Conservation (phyloP, 2,888 invertebrate genomes). For the Alsophila aescularia region DNA sequence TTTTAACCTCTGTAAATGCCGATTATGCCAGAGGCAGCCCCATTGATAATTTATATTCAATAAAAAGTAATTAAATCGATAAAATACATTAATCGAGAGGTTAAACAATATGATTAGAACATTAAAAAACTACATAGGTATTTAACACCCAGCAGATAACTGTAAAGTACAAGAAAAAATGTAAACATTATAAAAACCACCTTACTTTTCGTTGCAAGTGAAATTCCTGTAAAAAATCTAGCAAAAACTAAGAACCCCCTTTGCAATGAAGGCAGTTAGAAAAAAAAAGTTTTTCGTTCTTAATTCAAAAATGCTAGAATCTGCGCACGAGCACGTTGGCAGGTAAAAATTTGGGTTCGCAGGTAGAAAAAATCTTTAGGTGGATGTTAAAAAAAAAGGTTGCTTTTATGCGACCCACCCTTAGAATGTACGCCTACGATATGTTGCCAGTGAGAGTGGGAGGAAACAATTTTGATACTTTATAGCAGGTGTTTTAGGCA, state of each 20-base stretch:
- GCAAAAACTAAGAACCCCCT: slow-evolving; percentile 67
- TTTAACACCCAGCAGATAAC: slow-evolving; percentile 22
- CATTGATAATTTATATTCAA: no score
- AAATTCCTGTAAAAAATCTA: slow-evolving; percentile 73
- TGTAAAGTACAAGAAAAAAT: slow-evolving; percentile 41
- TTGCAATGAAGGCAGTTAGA: slow-evolving; percentile 46
- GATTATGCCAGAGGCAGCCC: no score
- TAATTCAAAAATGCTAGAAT: slow-evolving; percentile 67
- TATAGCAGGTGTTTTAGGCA: slow-evolving; percentile 9
- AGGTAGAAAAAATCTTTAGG: slow-evolving; percentile 81
- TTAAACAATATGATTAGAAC: no score
- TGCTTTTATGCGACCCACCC: slow-evolving; percentile 79
- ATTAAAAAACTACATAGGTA: neutral
- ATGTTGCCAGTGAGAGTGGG: slow-evolving; percentile 50
- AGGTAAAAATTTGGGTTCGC: slow-evolving; percentile 79
- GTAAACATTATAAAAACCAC: slow-evolving; percentile 71
- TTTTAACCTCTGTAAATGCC: no score
- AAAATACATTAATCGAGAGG: no score
- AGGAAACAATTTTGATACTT: slow-evolving; percentile 44
- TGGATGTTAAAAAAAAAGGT: slow-evolving; percentile 75
- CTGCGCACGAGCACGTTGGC: slow-evolving; percentile 69
- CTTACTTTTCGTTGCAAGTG: slow-evolving; percentile 68
- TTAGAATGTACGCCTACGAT: slow-evolving; percentile 71
- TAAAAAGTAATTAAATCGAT: no score
- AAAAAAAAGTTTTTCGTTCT: slow-evolving; percentile 57